Percentiles rank a stretch among this genome's conserved stretches.
Evolutionary conservation across 2,113 vertebrate species (phyloP).

Genomic region (Thinocorus orbignyianus): DNA sequence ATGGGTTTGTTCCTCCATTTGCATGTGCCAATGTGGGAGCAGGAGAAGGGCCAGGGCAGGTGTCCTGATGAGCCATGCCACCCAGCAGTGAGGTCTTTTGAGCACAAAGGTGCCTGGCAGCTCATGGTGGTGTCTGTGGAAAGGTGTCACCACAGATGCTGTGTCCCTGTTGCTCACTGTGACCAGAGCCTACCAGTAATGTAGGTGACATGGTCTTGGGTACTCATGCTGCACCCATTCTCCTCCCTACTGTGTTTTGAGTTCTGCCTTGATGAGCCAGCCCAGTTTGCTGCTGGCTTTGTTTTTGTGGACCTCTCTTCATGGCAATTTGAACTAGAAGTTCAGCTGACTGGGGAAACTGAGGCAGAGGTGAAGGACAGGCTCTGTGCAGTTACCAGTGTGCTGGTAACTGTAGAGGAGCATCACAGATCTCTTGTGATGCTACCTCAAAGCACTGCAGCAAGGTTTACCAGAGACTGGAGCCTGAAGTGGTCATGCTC

Average conservation of each 20-base stretch:
- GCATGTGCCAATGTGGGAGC: fast-evolving
- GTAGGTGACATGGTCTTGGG: not conserved
- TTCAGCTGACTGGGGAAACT: not conserved
- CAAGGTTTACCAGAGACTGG: not conserved
- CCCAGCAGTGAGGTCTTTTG: not conserved
- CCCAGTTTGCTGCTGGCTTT: not conserved
- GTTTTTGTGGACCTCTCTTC: not conserved
- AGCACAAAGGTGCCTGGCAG: not conserved
- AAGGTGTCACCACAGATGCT: not conserved
- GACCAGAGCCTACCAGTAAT: not conserved
- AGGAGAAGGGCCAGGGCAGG: not conserved
- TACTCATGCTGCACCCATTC: fast-evolving
- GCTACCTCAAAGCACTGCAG: not conserved
- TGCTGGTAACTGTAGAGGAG: not conserved
- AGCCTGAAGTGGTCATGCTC: too few species aligned
- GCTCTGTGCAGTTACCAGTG: not conserved
- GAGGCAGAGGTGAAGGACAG: not conserved
- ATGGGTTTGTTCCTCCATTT: not conserved
- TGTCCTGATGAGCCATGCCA: not conserved
- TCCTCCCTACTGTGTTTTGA: not conserved
- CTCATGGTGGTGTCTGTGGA: fast-evolving
- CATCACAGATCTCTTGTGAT: not conserved
- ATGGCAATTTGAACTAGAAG: not conserved
- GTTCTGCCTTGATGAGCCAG: not conserved
- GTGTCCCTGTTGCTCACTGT: not conserved